Base-by-base conservation (phyloP, 2,113 vertebrate species). In the Cygnus buccinator region DNA sequence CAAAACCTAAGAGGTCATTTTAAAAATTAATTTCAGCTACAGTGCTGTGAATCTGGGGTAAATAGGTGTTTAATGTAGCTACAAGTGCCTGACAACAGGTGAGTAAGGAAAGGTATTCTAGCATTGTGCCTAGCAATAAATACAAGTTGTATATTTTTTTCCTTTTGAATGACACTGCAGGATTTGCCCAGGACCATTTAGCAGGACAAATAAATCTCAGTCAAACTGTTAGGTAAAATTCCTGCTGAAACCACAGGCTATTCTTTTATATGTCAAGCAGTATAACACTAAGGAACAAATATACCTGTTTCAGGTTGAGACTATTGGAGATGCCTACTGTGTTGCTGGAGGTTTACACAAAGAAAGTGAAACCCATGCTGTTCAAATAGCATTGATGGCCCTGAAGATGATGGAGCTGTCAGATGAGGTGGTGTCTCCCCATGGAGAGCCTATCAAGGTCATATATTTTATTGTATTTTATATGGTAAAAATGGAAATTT, bases 351-450 rank as follows among this genome's bases (percentile, higher is more conserved):
- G 99, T 35, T 97, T 99, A 35, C 99, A 99, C 97, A 99, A 98
- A 91, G 99, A 99, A 96, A 99, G 99, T 68, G 98, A 99, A 46
- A 99, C 98, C 6, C 99, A 99, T 4, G 99, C 99, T 11, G 97
- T 99, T 70, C 99, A 99, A 92, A 99, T 99, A 89, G 99, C 99
- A 7, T 96, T 99, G 87, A 99, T 99, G 99, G 99, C 99, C 50
- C 96, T 99, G 96, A 99, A 99, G 98, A 99, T 99, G 99, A 99
- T 99, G 99, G 99, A 99, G 86, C 98, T 99, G 39, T 99, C 99
- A 52, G 98, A 98, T 29, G 99, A 99, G 81, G 99, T 99, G 89
- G 98, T 98, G 97, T 99, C 99, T 77, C 99, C 99, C 62, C 99
- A 99, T 37, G 99, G 99, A 93, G 99, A 99, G 68, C 98, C 97